Evolutionary conservation across 2,888 invertebrate species (phyloP).

Genomic region (Hanleya hanleyi): DNA sequence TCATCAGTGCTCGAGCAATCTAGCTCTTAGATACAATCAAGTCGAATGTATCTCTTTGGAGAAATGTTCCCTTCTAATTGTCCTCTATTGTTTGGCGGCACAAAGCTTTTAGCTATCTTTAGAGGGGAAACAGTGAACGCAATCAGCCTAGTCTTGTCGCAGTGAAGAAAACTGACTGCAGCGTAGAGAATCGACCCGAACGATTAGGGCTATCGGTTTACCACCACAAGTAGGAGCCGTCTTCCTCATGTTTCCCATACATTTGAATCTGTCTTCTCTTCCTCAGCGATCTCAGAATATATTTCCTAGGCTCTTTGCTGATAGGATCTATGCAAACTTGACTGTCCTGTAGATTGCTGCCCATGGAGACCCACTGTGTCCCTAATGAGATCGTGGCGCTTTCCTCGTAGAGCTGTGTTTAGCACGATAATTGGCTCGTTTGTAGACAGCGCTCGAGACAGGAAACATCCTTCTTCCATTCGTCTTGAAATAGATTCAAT

Average conservation of each 20-base stretch:
- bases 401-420: not conserved
- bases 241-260: not conserved
- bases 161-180: too few species aligned
- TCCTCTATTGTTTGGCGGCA: not conserved
- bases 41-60: not conserved
- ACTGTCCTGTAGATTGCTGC: too few species aligned
- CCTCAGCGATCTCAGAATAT: not conserved
- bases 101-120: not conserved
- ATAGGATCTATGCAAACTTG: conserved; percentile 1
- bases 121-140: not conserved
- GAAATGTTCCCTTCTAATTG: not conserved
- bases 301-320: not conserved
- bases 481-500: too few species aligned
- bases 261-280: not conserved
- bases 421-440: not conserved
- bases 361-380: not conserved
- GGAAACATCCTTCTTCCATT: not conserved
- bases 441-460: not conserved
- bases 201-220: not conserved
- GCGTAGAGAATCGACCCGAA: not conserved
- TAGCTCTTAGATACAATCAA: not conserved
- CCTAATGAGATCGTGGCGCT: not conserved
- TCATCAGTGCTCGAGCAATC: not conserved
- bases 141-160: not conserved
- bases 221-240: not conserved